Percentiles rank a stretch among this genome's conserved stretches.
phyloP scores from a whole-genome alignment of 2,888 invertebrate genomes.

The Coleophora deauratella region DNA sequence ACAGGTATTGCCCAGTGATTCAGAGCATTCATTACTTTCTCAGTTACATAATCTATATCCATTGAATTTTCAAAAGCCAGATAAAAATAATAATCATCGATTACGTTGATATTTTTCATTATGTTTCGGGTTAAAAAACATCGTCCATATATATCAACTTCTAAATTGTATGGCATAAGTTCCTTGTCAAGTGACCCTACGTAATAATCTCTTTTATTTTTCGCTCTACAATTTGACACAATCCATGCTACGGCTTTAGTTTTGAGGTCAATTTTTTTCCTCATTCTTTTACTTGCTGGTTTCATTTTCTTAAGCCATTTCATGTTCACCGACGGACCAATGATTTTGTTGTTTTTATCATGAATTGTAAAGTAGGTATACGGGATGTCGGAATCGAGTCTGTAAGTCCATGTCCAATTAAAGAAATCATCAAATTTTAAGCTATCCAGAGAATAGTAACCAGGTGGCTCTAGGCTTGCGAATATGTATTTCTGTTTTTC shows the following conservation, averaged over 20 bases:
- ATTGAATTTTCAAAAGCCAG: constrained; percentile 2
- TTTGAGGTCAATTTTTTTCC: constrained; percentile 20
- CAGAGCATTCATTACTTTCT: constrained; percentile 1
- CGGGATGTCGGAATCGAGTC: constrained; percentile 21
- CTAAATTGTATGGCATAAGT: constrained; percentile 15
- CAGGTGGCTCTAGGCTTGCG: constrained; percentile 27
- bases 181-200: constrained; percentile 13
- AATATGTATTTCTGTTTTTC: constrained; percentile 24
- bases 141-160: constrained; percentile 23
- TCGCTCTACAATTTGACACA: constrained; percentile 25
- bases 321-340: constrained; percentile 22
- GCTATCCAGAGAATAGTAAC: constrained; percentile 18
- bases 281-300: constrained; percentile 17
- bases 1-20: constrained; percentile 2
- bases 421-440: constrained; percentile 25
- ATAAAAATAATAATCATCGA: constrained; percentile 3
- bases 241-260: constrained; percentile 29
- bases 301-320: constrained; percentile 18
- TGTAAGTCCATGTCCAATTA: constrained; percentile 30
- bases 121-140: constrained; percentile 16
- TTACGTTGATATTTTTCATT: no score
- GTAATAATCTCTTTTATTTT: constrained; percentile 17
- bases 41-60: background rate
- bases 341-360: constrained; percentile 15
- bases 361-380: constrained; percentile 19